phyloP scores from a whole-genome alignment of 2,113 vertebrate genomes.

The Camelus dromedarius region DNA sequence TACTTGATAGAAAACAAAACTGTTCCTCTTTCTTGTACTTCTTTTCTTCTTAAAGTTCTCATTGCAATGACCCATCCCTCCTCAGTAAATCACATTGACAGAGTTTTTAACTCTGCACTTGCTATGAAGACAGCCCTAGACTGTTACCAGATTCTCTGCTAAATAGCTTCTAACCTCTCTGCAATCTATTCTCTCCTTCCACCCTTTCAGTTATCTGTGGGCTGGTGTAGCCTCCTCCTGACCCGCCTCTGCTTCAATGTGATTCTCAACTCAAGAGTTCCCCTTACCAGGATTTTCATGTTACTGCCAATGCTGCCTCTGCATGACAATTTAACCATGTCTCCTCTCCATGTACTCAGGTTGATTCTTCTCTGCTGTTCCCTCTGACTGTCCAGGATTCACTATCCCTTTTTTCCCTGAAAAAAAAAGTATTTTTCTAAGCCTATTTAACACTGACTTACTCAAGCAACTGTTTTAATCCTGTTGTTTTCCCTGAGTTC shows the following conservation, averaged over 20 bases:
- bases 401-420: background rate
- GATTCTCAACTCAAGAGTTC: background rate
- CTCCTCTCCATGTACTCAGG: background rate
- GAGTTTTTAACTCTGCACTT: constrained; percentile 26
- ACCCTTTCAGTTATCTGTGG: background rate
- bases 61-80: background rate
- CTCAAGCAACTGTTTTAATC: background rate
- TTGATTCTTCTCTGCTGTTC: background rate
- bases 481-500: constrained; percentile 15
- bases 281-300: background rate
- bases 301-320: background rate
- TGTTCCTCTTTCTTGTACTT: background rate
- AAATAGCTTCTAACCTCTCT: background rate
- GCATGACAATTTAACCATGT: background rate
- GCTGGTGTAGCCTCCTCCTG: background rate
- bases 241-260: background rate
- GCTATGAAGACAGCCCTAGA: background rate
- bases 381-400: background rate
- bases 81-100: constrained; percentile 1
- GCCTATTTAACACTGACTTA: background rate
- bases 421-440: background rate
- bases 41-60: constrained; percentile 2
- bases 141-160: background rate
- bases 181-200: background rate
- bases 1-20: constrained; percentile 14